A percentile compares a stretch with the other conserved stretches of the same genome.
Evolutionary conservation across 2,888 invertebrate species (phyloP).

Genomic region (Meloe dianella): DNA sequence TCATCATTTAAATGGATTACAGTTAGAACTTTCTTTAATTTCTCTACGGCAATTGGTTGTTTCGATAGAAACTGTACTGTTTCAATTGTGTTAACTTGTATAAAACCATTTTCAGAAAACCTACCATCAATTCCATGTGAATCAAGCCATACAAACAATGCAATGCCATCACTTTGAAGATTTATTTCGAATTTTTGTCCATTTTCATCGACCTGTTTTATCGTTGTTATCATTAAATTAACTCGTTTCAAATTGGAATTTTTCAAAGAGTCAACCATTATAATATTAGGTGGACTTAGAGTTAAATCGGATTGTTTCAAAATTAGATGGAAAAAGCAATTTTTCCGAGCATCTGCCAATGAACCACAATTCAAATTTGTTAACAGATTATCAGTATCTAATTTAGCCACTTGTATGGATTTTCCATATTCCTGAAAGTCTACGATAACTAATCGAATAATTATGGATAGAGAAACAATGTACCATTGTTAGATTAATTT

Average conservation of each 20-base stretch:
- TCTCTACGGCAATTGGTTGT: constrained; percentile 34
- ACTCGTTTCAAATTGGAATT: constrained; percentile 62
- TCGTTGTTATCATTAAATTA: constrained; percentile 55
- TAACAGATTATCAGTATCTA: constrained; percentile 51
- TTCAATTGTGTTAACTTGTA: constrained; percentile 44
- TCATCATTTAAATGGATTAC: constrained; percentile 47
- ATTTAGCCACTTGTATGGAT: constrained; percentile 28
- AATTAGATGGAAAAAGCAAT: constrained; percentile 60
- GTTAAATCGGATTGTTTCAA: constrained; percentile 59
- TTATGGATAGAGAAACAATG: not conserved
- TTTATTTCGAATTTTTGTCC: constrained; percentile 50
- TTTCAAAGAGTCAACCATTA: constrained; percentile 69
- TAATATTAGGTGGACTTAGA: constrained; percentile 69
- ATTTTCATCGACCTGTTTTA: constrained; percentile 35
- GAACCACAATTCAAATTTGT: constrained; percentile 51
- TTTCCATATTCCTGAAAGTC: constrained; percentile 37
- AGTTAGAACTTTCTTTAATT: constrained; percentile 43
- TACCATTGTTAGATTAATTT: constrained; percentile 37
- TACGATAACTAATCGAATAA: not conserved
- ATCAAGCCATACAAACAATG: constrained; percentile 76
- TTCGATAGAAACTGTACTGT: constrained; percentile 45
- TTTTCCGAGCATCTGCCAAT: constrained; percentile 45
- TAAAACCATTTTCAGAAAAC: constrained; percentile 80
- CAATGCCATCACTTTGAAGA: constrained; percentile 62
- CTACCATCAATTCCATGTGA: constrained; percentile 63